Conservation (phyloP, 2,113 vertebrate genomes). For the Ceyx cyanopectus region DNA sequence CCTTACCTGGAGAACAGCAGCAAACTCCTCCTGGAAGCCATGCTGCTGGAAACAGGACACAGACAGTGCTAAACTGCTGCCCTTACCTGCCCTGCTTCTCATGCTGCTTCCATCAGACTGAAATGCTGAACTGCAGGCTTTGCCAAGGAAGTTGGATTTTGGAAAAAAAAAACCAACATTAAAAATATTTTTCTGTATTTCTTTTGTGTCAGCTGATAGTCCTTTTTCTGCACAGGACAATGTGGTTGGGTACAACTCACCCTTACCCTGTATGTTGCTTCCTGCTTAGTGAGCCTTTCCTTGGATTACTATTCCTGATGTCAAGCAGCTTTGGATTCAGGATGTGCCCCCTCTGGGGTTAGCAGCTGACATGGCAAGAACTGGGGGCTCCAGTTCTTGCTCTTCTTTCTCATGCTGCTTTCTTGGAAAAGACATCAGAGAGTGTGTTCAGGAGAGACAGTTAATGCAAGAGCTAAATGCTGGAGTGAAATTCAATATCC, state of each 20-base stretch:
- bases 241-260: not conserved
- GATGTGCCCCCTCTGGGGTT: not conserved
- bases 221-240: not conserved
- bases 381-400: not conserved
- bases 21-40: conserved; percentile 83
- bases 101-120: not conserved
- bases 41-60: conserved; percentile 93
- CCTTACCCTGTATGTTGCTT: not conserved
- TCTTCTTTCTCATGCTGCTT: not conserved
- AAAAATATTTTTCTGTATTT: conserved; percentile 15
- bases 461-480: not conserved
- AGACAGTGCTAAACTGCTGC: conserved; percentile 72
- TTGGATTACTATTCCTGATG: not conserved
- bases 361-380: not conserved
- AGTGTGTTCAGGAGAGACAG: not conserved
- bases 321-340: not conserved
- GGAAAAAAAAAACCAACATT: not conserved
- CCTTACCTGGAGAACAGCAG: conserved; percentile 82
- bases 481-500: not conserved
- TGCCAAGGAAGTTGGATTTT: conserved; percentile 9
- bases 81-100: not conserved
- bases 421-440: not conserved
- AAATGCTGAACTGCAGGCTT: not conserved
- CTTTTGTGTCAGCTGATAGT: not conserved
- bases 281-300: not conserved